Conservation (phyloP, 2,888 invertebrate genomes). For the Conistra vaccinii region DNA sequence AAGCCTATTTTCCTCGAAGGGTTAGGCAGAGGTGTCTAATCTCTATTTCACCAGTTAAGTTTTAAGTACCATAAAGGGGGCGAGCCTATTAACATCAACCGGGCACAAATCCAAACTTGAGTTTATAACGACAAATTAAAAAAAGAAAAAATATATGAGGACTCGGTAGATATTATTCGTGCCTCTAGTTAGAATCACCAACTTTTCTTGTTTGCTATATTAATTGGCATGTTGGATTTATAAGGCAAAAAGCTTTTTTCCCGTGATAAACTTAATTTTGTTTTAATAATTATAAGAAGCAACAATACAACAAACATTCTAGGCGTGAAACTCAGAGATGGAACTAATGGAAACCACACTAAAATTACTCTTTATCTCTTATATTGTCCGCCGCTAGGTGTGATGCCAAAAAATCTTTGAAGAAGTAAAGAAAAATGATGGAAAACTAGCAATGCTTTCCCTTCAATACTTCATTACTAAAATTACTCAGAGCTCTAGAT, state of each 20-base stretch:
- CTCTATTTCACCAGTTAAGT: background rate
- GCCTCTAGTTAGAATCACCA: background rate
- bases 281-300: too few relatives aligned
- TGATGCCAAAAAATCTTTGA: background rate
- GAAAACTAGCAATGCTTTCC: background rate
- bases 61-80: background rate
- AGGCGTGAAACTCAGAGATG: too few relatives aligned
- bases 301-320: too few relatives aligned
- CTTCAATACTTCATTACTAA: background rate
- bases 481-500: slow-evolving; percentile 33
- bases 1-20: background rate
- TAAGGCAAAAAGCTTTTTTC: too few relatives aligned
- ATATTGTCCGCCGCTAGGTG: too few relatives aligned
- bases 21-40: background rate
- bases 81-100: background rate
- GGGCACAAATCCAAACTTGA: background rate
- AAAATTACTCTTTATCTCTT: too few relatives aligned
- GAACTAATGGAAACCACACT: too few relatives aligned
- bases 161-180: too few relatives aligned
- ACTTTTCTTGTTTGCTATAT: background rate
- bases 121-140: background rate
- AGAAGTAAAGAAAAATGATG: too few relatives aligned
- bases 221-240: too few relatives aligned
- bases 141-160: too few relatives aligned
- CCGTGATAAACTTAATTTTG: too few relatives aligned